These are phyloP conservation scores for Pachyuromys duprasi DNA, from an alignment of 2,797 vertebrate species.

Conservation along the genomic window DNA sequence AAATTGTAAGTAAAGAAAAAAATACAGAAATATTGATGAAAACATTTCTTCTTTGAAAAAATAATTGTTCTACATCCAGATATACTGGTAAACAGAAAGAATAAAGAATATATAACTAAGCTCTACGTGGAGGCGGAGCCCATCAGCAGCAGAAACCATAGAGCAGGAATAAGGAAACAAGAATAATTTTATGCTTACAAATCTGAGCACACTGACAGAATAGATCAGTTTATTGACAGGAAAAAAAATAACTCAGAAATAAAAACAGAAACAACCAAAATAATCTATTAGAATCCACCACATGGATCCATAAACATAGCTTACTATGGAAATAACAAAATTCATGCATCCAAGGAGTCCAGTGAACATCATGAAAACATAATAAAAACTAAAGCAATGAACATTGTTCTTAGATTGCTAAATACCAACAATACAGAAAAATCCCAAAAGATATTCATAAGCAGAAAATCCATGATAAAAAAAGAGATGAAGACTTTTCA, in stretches of 20 bases:
- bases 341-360: not conserved
- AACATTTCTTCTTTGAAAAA: too few relatives aligned
- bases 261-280: not conserved
- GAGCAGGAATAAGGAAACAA: not conserved
- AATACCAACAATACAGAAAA: not conserved
- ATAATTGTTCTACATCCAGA: not conserved
- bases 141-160: not conserved
- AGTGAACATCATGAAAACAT: not conserved
- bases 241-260: not conserved
- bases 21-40: not conserved
- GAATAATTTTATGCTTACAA: not conserved
- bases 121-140: not conserved
- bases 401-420: not conserved
- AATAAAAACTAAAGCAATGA: not conserved
- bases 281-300: not conserved
- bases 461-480: not conserved
- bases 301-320: not conserved
- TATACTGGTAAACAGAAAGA: not conserved
- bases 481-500: conserved; percentile 12
- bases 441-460: not conserved
- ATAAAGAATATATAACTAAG: not conserved
- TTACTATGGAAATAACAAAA: conserved; percentile 15
- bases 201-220: not conserved
- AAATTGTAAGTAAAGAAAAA: not conserved
- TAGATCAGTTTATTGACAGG: not conserved